A percentile compares a stretch with the other conserved stretches of the same genome.
phyloP scores from a whole-genome alignment of 1,140 invertebrate species.

The Ceratitis capitata region DNA sequence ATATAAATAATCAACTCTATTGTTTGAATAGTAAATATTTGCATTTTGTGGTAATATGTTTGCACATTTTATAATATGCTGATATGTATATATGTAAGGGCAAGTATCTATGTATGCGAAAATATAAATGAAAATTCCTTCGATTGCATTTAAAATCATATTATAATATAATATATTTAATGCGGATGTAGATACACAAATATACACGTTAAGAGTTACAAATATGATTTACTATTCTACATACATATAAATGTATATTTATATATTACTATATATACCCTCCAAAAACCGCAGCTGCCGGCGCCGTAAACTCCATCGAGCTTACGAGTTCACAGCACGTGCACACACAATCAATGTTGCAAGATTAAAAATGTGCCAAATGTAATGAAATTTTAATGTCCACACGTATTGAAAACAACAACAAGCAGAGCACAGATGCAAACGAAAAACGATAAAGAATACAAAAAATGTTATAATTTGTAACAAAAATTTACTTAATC shows the following conservation, averaged over 20 bases:
- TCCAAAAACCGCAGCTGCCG: not conserved
- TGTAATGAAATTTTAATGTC: conserved; percentile 37
- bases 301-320: not conserved
- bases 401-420: not conserved
- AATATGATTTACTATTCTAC: not conserved
- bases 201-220: not conserved
- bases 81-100: not conserved
- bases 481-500: not conserved
- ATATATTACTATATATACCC: not conserved
- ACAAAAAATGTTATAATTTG: not conserved
- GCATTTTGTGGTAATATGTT: not conserved
- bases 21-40: not conserved
- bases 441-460: not conserved
- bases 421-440: not conserved
- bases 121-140: not conserved
- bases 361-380: conserved; percentile 30
- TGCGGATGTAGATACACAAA: not conserved
- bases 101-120: not conserved
- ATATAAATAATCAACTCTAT: not conserved
- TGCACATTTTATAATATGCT: not conserved
- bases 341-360: not conserved
- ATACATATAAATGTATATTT: not conserved
- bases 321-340: not conserved
- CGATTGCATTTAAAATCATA: too few species aligned
- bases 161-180: too few species aligned